Evolutionary conservation across 30 jellyfish, hydroid and myxozoan species (phyloP).

Genomic region (Turritopsis rubra): DNA sequence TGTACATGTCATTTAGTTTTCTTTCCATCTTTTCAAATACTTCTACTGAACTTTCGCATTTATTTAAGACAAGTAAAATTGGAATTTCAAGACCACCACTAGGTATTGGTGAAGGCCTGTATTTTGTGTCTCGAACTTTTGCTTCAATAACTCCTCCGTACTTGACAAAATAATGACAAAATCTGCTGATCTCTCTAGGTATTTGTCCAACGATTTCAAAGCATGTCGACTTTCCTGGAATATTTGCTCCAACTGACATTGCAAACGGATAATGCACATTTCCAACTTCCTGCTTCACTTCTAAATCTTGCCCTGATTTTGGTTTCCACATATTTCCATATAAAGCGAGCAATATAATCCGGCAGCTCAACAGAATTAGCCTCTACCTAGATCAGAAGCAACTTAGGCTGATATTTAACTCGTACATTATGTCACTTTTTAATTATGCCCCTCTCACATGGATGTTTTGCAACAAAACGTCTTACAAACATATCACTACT

Average conservation of each 20-base stretch:
- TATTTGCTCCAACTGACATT: constrained; percentile 9
- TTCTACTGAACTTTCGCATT: background rate
- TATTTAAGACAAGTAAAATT: background rate
- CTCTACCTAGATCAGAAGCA: too few species aligned
- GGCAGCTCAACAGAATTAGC: too few species aligned
- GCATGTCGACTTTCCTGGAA: constrained; percentile 18
- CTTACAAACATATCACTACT: too few species aligned
- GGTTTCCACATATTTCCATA: background rate
- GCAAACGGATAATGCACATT: constrained; percentile 17
- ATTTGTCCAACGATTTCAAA: constrained; percentile 20
- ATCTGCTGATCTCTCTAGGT: constrained; percentile 24
- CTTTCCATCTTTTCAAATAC: constrained; percentile 9
- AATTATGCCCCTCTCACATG: too few species aligned
- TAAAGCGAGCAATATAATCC: too few species aligned
- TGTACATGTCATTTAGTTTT: background rate
- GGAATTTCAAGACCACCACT: constrained; percentile 22
- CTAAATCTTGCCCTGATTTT: constrained; percentile 8
- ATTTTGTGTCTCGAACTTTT: background rate
- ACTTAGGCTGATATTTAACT: too few species aligned
- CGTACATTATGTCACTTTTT: too few species aligned
- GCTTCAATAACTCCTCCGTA: constrained; percentile 21
- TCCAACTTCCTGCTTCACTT: background rate
- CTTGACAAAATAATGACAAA: constrained; percentile 2
- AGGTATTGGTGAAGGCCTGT: constrained; percentile 14
- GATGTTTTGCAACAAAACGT: too few species aligned